Percentiles rank a stretch among this genome's conserved stretches.
These are phyloP conservation scores for Acropternis orthonyx DNA, from an alignment of 2,797 vertebrate genomes.

Conservation along the genomic window DNA sequence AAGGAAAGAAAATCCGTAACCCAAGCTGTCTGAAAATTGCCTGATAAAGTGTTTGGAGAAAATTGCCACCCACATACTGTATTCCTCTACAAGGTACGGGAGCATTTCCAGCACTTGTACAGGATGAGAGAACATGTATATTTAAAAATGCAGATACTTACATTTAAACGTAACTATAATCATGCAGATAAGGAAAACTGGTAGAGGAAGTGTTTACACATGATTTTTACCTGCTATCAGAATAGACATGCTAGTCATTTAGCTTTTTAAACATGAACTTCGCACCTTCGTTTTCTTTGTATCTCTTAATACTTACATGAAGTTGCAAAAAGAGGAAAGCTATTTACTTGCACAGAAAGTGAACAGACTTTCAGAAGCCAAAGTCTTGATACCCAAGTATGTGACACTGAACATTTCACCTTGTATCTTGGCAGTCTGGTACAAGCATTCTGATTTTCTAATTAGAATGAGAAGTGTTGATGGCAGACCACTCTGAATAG, in stretches of 20 bases:
- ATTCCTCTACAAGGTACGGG: background rate
- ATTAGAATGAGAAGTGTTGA: background rate
- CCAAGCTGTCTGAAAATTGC: conserved; percentile 5
- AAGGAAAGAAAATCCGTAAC: background rate
- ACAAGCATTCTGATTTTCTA: background rate
- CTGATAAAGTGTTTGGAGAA: conserved; percentile 37
- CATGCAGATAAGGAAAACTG: background rate
- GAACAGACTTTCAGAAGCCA: background rate
- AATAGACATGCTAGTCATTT: background rate
- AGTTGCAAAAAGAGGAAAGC: background rate
- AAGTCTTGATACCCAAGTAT: background rate
- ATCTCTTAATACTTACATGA: background rate
- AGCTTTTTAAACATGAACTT: background rate
- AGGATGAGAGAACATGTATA: background rate
- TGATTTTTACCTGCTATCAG: background rate
- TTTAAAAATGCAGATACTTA: conserved; percentile 6
- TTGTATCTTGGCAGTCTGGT: background rate
- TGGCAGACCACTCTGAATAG: background rate
- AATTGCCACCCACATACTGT: conserved; percentile 7
- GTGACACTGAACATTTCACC: background rate
- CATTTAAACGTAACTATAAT: background rate
- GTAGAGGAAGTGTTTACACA: background rate
- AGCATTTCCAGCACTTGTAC: background rate
- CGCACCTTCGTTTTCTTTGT: background rate
- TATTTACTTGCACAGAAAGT: background rate